Evolutionary conservation across 92 coral and sea anemone species (phyloP).

Genomic region (Bergia sp.): DNA sequence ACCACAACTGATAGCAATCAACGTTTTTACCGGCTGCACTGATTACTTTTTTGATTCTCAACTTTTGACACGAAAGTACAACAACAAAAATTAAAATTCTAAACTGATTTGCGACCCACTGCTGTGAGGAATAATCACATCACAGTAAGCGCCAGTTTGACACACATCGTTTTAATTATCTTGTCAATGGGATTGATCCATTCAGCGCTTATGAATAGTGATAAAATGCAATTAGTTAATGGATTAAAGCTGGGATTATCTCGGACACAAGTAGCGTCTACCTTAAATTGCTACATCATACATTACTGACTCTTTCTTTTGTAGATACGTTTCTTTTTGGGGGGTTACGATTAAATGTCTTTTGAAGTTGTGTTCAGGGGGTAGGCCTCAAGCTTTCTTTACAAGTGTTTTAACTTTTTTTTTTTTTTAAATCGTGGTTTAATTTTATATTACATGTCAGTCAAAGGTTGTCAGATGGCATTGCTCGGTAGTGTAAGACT

Average conservation of each 20-base stretch:
- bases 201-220: constrained; percentile 29
- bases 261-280: background rate
- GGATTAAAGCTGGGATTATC: constrained; percentile 29
- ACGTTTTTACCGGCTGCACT: background rate
- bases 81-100: background rate
- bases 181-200: constrained; percentile 35
- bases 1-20: constrained; percentile 1
- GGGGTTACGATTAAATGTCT: too few relatives aligned
- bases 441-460: too few relatives aligned
- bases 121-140: background rate
- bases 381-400: too few relatives aligned
- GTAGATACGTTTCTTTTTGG: too few relatives aligned
- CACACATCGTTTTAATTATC: background rate
- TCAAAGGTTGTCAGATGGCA: too few relatives aligned
- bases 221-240: constrained; percentile 30
- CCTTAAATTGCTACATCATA: background rate
- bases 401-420: too few relatives aligned
- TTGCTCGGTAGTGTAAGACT: too few relatives aligned
- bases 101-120: background rate
- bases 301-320: too few relatives aligned
- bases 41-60: background rate
- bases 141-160: constrained; percentile 13
- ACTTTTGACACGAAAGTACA: background rate
- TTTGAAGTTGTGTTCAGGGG: too few relatives aligned
- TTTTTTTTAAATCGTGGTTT: too few relatives aligned